phyloP scores from a whole-genome alignment of 2,797 vertebrate species.

The Microctenopoma stevenorrisi region DNA sequence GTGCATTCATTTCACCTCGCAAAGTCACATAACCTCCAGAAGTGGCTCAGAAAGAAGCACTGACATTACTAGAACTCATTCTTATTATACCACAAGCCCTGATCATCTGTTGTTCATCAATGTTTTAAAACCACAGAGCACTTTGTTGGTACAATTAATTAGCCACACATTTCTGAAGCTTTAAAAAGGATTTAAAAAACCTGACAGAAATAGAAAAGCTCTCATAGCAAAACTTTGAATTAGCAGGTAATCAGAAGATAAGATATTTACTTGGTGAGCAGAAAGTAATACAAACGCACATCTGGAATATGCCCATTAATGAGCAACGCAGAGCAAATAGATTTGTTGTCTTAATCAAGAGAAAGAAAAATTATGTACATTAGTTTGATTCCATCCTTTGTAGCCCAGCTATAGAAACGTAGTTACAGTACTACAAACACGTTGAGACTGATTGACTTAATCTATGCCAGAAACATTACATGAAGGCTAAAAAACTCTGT shows the following conservation, averaged over 20 bases:
- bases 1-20: not conserved
- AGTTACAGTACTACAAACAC: not conserved
- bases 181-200: conserved; percentile 15
- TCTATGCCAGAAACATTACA: conserved; percentile 7
- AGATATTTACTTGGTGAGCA: conserved; percentile 19
- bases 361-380: conserved; percentile 26
- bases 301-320: conserved; percentile 30
- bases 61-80: not conserved
- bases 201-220: conserved; percentile 19
- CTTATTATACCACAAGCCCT: not conserved
- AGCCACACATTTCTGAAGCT: conserved; percentile 7
- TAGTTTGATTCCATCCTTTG: conserved; percentile 7
- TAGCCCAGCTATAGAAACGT: conserved; percentile 22
- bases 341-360: conserved; percentile 23
- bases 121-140: not conserved
- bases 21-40: conserved; percentile 14
- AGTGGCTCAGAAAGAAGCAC: conserved; percentile 10
- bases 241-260: conserved; percentile 5
- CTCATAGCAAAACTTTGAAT: conserved; percentile 33
- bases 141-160: not conserved
- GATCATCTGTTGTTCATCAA: not conserved
- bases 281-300: conserved; percentile 34
- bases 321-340: conserved; percentile 20
- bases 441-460: conserved; percentile 15
- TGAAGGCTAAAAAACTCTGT: conserved; percentile 16